Conservation (phyloP, 2,797 vertebrate species). For the Cynopterus sphinx region DNA sequence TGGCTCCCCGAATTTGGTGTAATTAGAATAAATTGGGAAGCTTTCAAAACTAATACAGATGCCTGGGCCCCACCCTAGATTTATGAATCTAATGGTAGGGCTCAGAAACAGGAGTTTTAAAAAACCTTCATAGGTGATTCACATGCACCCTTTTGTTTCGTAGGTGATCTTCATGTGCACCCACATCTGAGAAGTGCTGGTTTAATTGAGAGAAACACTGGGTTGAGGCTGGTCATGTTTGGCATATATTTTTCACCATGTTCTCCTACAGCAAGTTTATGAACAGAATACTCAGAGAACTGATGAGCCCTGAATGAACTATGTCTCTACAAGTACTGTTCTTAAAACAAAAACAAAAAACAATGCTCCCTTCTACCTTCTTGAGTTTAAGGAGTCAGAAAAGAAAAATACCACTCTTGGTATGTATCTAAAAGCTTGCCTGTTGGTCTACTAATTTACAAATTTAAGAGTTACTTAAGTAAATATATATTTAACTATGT, state of each 20-base stretch:
- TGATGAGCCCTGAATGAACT: slow-evolving; percentile 59
- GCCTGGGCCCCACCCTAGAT: neutral
- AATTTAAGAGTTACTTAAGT: slow-evolving; percentile 67
- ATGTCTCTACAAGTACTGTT: neutral
- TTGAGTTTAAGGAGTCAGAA: neutral
- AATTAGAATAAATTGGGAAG: slow-evolving; percentile 7
- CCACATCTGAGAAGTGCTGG: neutral
- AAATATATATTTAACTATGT: slow-evolving; percentile 78
- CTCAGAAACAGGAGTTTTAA: neutral
- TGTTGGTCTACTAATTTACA: slow-evolving; percentile 41
- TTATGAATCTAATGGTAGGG: neutral
- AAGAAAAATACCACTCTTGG: neutral
- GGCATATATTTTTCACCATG: neutral
- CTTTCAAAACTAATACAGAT: neutral
- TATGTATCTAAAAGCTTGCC: neutral
- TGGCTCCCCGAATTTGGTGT: neutral
- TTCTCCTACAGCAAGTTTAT: neutral
- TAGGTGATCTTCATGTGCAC: neutral
- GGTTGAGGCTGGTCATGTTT: neutral
- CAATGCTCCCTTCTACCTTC: neutral
- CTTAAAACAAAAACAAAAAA: neutral
- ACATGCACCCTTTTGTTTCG: neutral
- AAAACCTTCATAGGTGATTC: neutral
- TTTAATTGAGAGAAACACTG: slow-evolving; percentile 19
- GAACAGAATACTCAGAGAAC: neutral